Conservation (phyloP, 1,140 invertebrate genomes). For the Aphidius ervi region DNA sequence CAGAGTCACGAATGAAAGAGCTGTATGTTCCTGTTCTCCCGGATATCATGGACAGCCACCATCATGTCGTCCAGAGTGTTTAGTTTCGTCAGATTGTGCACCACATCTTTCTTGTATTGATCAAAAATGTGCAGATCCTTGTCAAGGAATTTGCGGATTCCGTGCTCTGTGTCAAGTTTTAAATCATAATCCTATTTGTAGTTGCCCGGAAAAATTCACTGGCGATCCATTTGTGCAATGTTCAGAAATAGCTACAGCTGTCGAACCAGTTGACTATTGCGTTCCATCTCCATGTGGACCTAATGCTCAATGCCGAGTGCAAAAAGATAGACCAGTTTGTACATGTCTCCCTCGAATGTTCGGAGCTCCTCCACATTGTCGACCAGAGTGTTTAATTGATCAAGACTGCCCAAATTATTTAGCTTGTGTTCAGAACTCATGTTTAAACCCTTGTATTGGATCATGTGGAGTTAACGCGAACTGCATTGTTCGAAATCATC, state of each 20-base stretch:
- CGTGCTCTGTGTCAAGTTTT: constrained; percentile 75
- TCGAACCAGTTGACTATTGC: constrained; percentile 61
- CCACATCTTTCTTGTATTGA: constrained; percentile 71
- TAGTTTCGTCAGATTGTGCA: constrained; percentile 73
- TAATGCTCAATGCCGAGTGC: constrained; percentile 71
- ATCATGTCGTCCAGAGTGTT: constrained; percentile 73
- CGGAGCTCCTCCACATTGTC: constrained; percentile 75
- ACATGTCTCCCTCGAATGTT: constrained; percentile 73
- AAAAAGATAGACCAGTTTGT: constrained; percentile 69
- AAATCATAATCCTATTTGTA: constrained; percentile 82
- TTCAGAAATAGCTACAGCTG: constrained; percentile 50
- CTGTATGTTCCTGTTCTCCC: constrained; percentile 73
- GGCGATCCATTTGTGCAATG: constrained; percentile 84
- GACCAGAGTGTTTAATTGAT: constrained; percentile 74
- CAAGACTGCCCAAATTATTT: constrained; percentile 74
- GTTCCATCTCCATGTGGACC: constrained; percentile 77
- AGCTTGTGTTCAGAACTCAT: constrained; percentile 73
- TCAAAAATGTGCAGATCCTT: constrained; percentile 79
- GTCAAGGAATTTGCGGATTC: constrained; percentile 71
- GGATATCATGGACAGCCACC: constrained; percentile 75
- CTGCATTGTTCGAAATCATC: constrained; percentile 72
- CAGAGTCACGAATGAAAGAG: constrained; percentile 63
- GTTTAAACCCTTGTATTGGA: constrained; percentile 76
- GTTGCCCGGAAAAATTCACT: constrained; percentile 66
- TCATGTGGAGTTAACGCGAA: constrained; percentile 79